Base-by-base conservation (phyloP, 2,797 vertebrate genomes). In the Lutjanus argentimaculatus region DNA sequence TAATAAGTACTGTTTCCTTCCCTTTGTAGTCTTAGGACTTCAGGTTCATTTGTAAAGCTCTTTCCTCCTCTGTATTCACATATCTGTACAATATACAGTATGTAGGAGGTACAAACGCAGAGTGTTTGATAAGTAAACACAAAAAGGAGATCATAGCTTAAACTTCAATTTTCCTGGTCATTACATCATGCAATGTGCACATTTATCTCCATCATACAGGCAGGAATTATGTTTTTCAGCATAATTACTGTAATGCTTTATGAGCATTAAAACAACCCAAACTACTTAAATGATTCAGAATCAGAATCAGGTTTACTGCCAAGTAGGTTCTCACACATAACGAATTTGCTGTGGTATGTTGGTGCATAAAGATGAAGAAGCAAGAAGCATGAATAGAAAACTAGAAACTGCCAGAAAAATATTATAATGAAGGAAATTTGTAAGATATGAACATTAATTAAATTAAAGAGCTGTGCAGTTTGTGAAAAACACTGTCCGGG, bases 181-280 rank as follows among this genome's bases (percentile, higher is more conserved):
- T 42, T 52, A 46, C 36, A 30, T 30, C 51, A 70, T 12, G 21
- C 52, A 64, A n/a, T 45, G 55, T 61, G 55, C 8, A 13, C 48
- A 56, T 62, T 43, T 62, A 73, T 48, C 11, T 25, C 7, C 7
- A 7, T 46, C 21, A 45, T 22, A 48, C 3, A 53, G 22, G 58
- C 22, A 74, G 58, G 15, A 11, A 7, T 43, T 0, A 11, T 65
- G 3, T 53, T 66, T 52, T 49, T 57, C 46, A 71, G 25, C 14
- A 62, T 36, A 30, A 46, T 10, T n/a, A 61, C 49, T 62, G 8
- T 45, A 40, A 21, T 36, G 48, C 4, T 52, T 67, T 48, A 3
- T 40, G 17, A 36, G 12, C 36, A 49, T 22, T 42, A 56, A 67
- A 62, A 72, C 56, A 48, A 81, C 10, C 43, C 6, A 25, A 56